phyloP scores from a whole-genome alignment of 2,888 invertebrate species.

The Notocelia uddmanniana region DNA sequence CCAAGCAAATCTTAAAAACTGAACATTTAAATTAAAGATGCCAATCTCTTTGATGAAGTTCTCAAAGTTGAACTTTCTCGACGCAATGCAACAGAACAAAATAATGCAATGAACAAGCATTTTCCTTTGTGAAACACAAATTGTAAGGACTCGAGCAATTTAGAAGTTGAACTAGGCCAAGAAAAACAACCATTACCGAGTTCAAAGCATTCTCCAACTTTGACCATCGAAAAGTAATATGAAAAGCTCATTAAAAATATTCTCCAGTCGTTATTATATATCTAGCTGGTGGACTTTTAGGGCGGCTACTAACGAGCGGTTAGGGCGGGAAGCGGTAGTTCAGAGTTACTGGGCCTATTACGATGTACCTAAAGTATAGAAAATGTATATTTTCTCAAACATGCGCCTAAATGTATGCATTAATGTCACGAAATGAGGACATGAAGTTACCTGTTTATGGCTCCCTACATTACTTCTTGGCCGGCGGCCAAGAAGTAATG shows the following conservation, averaged over 20 bases:
- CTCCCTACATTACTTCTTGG: no score
- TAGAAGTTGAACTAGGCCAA: slow-evolving; percentile 50
- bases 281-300: slow-evolving; percentile 24
- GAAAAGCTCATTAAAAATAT: slow-evolving; percentile 63
- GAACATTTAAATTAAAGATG: slow-evolving; percentile 16
- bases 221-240: slow-evolving; percentile 55
- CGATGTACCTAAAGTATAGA: background rate
- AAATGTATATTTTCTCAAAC: background rate
- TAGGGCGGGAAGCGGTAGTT: background rate
- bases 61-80: slow-evolving; percentile 28
- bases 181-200: slow-evolving; percentile 59
- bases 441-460: no score
- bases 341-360: slow-evolving; percentile 10
- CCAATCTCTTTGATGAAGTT: slow-evolving; percentile 18
- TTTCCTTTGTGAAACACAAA: slow-evolving; percentile 20
- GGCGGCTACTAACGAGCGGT: slow-evolving; percentile 24
- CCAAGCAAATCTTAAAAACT: background rate
- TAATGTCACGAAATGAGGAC: no score
- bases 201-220: slow-evolving; percentile 62
- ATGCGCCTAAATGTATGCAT: no score
- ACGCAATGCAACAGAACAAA: slow-evolving; percentile 15
- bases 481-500: no score
- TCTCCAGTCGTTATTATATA: slow-evolving; percentile 49
- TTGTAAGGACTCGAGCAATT: slow-evolving; percentile 25
- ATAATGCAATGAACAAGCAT: slow-evolving; percentile 30